Evolutionary conservation across 2,888 invertebrate species (phyloP), one percentile per base, ranked within the genome.

Genomic region (Scaptomyza reducta): DNA sequence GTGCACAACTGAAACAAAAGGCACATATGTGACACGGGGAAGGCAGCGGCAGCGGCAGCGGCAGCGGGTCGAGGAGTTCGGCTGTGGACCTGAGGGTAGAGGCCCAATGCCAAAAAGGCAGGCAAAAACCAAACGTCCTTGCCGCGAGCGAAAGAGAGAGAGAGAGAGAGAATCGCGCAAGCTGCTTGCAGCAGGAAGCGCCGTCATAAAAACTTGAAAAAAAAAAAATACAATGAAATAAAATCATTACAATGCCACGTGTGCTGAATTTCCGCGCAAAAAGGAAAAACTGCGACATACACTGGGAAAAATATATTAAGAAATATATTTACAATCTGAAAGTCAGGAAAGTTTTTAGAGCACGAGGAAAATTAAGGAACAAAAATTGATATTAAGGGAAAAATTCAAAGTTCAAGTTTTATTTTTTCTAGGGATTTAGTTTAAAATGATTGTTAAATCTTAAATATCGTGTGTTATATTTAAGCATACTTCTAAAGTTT

Each of bases 191-290:
- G 77, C 78, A 85, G 87, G 76, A 87, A 84, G 76, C 85, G 76
- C 67, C 69, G 73, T 85, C 88, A 82, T 87, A 84, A 87, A 87
- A 87, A 83, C 79, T 82, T 81, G 74, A 74, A 82, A 49, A 60
- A 67, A 44, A 46, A 14, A 9, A 2, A 33, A 13, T 13, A 33
- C 3, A 10, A 31, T 22, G 22, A 31, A 7, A 13, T 7, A 13
- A 11, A 6, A n/a, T 49, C 40, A 49, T 49, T n/a, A 22, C 3
- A 38, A 11, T 49, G 86, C 72, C 84, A 84, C 84, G 88, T 88
- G 88, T 84, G 84, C 80, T 75, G 74, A 79, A 88, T 79, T 86
- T 77, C 77, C 86, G 83, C 87, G 78, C 74, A 67, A 70, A 70
- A 61, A 58, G 70, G 75, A 70, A 75, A 75, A 72, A 64, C 79